Conservation (phyloP, 2,113 vertebrate genomes). For the Oryzias celebensis region DNA sequence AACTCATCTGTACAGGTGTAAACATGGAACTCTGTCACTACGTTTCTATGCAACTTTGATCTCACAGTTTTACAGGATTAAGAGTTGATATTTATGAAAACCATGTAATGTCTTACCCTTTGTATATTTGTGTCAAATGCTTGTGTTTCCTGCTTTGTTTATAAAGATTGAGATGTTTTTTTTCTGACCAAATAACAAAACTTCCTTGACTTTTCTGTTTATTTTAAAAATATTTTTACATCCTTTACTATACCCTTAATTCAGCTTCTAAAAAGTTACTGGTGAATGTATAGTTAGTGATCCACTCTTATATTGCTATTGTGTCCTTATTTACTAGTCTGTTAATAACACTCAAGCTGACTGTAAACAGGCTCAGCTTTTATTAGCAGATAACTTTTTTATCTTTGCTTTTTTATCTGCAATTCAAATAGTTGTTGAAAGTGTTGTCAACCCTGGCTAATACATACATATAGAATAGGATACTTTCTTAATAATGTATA, state of each 20-base stretch:
- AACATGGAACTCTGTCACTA: constrained; percentile 26
- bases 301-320: too few species aligned
- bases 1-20: constrained; percentile 34
- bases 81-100: constrained; percentile 91
- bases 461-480: too few species aligned
- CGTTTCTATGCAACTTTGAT: constrained; percentile 90
- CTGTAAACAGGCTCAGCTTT: too few species aligned
- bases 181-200: constrained; percentile 48
- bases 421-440: too few species aligned
- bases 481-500: background rate
- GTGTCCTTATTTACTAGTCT: too few species aligned
- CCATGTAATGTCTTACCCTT: constrained; percentile 84
- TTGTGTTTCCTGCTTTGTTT: constrained; percentile 64
- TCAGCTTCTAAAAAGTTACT: too few species aligned
- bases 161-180: constrained; percentile 38
- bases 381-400: too few species aligned
- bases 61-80: constrained; percentile 80
- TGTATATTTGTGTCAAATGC: constrained; percentile 82
- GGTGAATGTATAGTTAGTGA: too few species aligned
- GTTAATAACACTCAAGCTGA: too few species aligned
- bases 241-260: too few species aligned
- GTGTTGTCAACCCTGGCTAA: too few species aligned
- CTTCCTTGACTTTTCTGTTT: constrained; percentile 17
- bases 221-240: background rate
- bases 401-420: too few species aligned